A percentile compares a stretch with the other conserved stretches of the same genome.
Conservation (phyloP, 2,113 vertebrate species). For the Leiothrix lutea region DNA sequence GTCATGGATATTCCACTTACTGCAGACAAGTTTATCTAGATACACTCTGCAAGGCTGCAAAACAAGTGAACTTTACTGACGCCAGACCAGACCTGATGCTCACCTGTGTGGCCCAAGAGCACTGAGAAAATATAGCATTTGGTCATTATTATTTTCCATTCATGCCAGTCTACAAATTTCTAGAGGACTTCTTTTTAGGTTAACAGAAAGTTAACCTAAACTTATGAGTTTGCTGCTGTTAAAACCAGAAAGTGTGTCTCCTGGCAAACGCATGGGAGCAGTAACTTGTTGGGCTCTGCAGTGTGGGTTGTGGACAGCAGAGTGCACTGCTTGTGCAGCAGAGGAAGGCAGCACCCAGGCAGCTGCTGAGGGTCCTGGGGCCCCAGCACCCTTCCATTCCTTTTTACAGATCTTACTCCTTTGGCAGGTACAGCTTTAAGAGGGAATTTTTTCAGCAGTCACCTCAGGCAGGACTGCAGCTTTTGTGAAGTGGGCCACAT, state of each 20-base stretch:
- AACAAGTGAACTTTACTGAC: fast-evolving
- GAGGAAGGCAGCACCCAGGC: background rate
- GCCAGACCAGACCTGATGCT: background rate
- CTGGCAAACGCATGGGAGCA: fast-evolving
- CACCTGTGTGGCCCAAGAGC: fast-evolving
- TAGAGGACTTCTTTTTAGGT: background rate
- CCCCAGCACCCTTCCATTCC: background rate
- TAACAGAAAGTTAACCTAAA: background rate
- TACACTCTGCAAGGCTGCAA: background rate
- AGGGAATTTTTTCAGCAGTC: background rate
- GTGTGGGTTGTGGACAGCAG: background rate
- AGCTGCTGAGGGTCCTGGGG: background rate
- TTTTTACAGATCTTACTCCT: background rate
- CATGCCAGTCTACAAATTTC: background rate
- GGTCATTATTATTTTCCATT: background rate
- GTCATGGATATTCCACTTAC: background rate
- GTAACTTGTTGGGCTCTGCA: background rate
- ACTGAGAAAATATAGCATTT: background rate
- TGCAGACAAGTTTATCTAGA: background rate
- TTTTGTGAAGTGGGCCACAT: background rate
- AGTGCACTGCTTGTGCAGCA: conserved; percentile 40
- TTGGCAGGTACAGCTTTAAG: background rate
- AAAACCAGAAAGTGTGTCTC: background rate
- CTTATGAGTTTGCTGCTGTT: background rate
- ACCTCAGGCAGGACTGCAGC: background rate